Evolutionary conservation across 2,113 vertebrate genomes (phyloP).

Genomic region (Machaerirhynchus nigripectus): DNA sequence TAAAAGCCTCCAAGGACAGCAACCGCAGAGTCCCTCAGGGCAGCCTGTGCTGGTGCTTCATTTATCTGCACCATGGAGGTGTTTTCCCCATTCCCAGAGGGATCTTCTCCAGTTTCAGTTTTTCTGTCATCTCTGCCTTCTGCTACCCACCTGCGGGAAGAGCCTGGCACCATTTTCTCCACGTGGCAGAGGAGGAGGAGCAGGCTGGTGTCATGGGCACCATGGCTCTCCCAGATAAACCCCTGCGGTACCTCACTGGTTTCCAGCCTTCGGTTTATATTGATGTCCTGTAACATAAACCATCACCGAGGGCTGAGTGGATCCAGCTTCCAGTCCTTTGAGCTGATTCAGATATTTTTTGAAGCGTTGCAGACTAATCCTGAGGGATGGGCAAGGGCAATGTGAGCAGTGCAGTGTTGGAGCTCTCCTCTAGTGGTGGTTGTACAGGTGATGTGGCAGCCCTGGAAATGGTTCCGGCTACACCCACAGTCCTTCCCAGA

Average conservation of each 20-base stretch:
- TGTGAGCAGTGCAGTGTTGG: not conserved
- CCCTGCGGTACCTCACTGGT: not conserved
- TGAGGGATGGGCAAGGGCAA: not conserved
- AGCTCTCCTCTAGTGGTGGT: not conserved
- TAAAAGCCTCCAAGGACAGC: not conserved
- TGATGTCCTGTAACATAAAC: constrained; percentile 42
- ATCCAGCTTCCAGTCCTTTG: constrained; percentile 34
- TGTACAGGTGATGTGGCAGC: not conserved
- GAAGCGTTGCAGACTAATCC: not conserved
- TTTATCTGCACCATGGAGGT: not conserved
- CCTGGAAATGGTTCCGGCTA: not conserved
- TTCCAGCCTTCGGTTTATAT: constrained; percentile 7
- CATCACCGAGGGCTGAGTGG: not conserved
- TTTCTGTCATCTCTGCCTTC: not conserved
- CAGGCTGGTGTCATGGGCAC: not conserved
- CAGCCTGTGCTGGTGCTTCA: not conserved
- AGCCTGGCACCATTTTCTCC: not conserved
- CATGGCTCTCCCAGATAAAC: not conserved
- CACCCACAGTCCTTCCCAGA: not conserved
- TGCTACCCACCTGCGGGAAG: not conserved
- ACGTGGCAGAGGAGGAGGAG: not conserved
- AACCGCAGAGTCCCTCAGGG: not conserved
- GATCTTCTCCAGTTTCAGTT: not conserved
- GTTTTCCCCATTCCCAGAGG: not conserved
- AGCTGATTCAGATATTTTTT: constrained; percentile 5